Base-by-base conservation (phyloP, 2,888 invertebrate species). In the Bursaphelenchus okinawaensis region DNA sequence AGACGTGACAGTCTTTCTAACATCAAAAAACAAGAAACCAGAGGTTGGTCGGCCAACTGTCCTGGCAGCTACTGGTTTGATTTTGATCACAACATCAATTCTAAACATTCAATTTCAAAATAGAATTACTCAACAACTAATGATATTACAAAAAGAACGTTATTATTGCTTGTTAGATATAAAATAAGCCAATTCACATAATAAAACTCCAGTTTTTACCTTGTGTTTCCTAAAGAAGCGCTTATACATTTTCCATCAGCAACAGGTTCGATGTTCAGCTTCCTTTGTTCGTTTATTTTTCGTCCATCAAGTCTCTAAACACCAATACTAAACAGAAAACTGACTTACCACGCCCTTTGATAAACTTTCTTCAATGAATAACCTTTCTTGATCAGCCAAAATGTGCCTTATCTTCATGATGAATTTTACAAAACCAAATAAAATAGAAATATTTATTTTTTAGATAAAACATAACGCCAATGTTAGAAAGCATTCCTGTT, bases 1-100 rank as follows among this genome's bases (percentile, higher is more conserved):
- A 9, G 60, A 31, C 16, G 60, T 59, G 9, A 26, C 56, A 9
- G 29, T 59, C 7, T 59, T 59, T 22, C 60, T 31, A 1, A 59
- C 60, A 29, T 59, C 60, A 29, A 59, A 59, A 24, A 55, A 51
- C 12, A 59, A 19, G 40, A 59, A 59, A 9, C 60, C 60, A n/a
- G 60, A 59, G 19, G 60, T 59, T n/a, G 60, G 60, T 16, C 60
- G 60, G 1, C 60, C 60, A 9, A 27, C 27, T n/a, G 60, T 59
- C 8, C 60, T 12, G 12, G 60, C 60, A 12, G 60, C 60, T 12
- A 29, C 29, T 27, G 60, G 60, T 20, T 59, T 50, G 19, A 59
- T 51, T 16, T n/a, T 20, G 12, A 59, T 59, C 24, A 50, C 20
- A 16, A 31, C 31, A 6, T 59, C 60, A 29, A 59, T 59, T 29